Base-by-base conservation (phyloP, 2,113 vertebrate species). In the Thalassoma bifasciatum region DNA sequence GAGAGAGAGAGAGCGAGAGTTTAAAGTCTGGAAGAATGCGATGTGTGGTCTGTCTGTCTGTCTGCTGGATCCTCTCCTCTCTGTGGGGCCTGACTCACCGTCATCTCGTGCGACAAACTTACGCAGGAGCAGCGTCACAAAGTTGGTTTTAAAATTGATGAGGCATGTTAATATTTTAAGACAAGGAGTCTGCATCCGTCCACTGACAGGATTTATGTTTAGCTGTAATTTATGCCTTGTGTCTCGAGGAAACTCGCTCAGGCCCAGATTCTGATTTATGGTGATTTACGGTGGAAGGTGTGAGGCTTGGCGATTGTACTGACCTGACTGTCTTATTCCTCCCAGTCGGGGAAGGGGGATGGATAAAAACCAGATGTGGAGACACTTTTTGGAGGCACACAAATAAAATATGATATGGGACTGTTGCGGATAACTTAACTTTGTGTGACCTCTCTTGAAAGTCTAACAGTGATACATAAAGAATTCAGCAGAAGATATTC, bases 81-180 rank as follows among this genome's bases (percentile, higher is more conserved):
- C 76, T 47, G 72, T 68, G 83, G 63, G 53, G 68, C 82, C 86
- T 82, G 86, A 86, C 59, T 87, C 84, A 81, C 66, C 66, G 57
- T 76, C 74, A 54, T 44, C 65, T 78, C 40, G 71, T 88, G 83
- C 68, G 80, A 88, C 85, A 91, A 82, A 74, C 83, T 56, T 91
- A 76, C 81, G 85, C 82, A 88, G 64, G 72, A 88, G 49, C 75
- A 21, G 61, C 86, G 86, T 90, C 86, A 87, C 81, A 63, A 79
- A 75, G 81, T 49, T 70, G 59, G 47, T 82, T 87, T 89, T 89
- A 84, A 88, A 90, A 91, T 86, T 82, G 77, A 89, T 85, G 77
- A 81, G 79, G 84, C 71, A 44, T 64, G 67, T 91, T 90, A 89
- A 90, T 91, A 88, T 88, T 92, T 93, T 76, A 91, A 85, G 76